Evolutionary conservation across 2,113 vertebrate genomes (phyloP).

Genomic region (Variabilichromis moorii): DNA sequence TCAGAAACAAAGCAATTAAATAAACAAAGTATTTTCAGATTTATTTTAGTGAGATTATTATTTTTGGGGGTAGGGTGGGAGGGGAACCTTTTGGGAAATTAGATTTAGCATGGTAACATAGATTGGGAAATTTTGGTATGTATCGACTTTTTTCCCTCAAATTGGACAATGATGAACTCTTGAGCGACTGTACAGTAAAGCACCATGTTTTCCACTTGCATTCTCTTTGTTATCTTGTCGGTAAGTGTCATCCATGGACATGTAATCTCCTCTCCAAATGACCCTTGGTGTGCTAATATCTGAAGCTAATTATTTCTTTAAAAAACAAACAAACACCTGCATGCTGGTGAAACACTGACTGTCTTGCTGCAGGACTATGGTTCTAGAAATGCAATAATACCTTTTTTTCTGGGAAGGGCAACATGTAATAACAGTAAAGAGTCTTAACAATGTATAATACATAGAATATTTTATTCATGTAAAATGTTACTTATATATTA

Average conservation of each 20-base stretch:
- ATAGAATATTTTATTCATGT: conserved; percentile 73
- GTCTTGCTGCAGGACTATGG: conserved; percentile 37
- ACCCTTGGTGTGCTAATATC: conserved; percentile 36
- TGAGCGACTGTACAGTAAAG: conserved; percentile 10
- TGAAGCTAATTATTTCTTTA: conserved; percentile 27
- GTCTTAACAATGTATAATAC: conserved; percentile 62
- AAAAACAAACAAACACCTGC: conserved; percentile 1
- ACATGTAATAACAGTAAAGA: conserved; percentile 63
- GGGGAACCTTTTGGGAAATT: neutral
- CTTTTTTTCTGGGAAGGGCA: conserved; percentile 62
- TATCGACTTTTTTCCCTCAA: neutral
- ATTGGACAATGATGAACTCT: neutral
- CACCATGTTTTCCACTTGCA: conserved; percentile 13
- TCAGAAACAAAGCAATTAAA: neutral
- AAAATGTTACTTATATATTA: conserved; percentile 67
- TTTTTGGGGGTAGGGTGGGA: neutral
- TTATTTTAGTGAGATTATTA: neutral
- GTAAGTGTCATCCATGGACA: conserved; percentile 47
- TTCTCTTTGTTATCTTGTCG: conserved; percentile 30
- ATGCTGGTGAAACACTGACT: neutral
- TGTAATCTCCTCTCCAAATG: conserved; percentile 44
- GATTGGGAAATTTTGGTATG: neutral
- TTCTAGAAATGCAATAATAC: conserved; percentile 74
- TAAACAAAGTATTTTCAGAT: neutral
- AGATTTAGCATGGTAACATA: conserved; percentile 13